Percentiles rank a stretch among this genome's conserved stretches.
Evolutionary conservation across 2,888 invertebrate species (phyloP).

Genomic region (Oligia strigilis): DNA sequence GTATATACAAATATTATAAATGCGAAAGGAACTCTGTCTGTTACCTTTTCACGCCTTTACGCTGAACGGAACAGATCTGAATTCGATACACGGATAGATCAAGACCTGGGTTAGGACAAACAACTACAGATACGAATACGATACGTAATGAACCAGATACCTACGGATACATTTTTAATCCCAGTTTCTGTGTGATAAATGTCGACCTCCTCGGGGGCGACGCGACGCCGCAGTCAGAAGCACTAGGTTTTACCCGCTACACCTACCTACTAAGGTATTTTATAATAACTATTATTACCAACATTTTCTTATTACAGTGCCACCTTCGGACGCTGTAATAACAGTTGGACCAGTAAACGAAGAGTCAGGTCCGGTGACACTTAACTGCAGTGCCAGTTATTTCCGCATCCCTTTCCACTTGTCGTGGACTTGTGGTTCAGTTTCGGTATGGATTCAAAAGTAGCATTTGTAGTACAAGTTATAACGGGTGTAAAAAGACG

Average conservation of each 20-base stretch:
- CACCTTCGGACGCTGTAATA: slow-evolving; percentile 74
- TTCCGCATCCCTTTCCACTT: slow-evolving; percentile 76
- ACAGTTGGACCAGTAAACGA: slow-evolving; percentile 64
- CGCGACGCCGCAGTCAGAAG: not conserved
- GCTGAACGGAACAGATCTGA: not conserved
- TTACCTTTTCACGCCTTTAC: not conserved
- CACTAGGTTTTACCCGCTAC: not conserved
- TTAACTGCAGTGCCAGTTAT: slow-evolving; percentile 83
- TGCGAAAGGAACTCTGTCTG: not conserved
- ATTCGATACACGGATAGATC: not conserved
- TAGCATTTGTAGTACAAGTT: not conserved
- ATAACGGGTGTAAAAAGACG: not conserved
- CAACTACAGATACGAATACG: too few relatives aligned
- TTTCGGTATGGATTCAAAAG: slow-evolving; percentile 66
- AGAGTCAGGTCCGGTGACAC: slow-evolving; percentile 69
- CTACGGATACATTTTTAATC: not conserved
- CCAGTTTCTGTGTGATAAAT: too few relatives aligned
- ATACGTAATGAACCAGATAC: too few relatives aligned
- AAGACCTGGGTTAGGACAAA: not conserved
- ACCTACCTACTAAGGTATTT: not conserved
- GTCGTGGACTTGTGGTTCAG: slow-evolving; percentile 76
- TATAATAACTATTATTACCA: too few relatives aligned
- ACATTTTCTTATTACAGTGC: slow-evolving; percentile 71
- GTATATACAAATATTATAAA: not conserved
- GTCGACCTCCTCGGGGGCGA: not conserved